A percentile compares a stretch with the other conserved stretches of the same genome.
Evolutionary conservation across 2,113 vertebrate genomes (phyloP).

Genomic region (Bubo bubo): DNA sequence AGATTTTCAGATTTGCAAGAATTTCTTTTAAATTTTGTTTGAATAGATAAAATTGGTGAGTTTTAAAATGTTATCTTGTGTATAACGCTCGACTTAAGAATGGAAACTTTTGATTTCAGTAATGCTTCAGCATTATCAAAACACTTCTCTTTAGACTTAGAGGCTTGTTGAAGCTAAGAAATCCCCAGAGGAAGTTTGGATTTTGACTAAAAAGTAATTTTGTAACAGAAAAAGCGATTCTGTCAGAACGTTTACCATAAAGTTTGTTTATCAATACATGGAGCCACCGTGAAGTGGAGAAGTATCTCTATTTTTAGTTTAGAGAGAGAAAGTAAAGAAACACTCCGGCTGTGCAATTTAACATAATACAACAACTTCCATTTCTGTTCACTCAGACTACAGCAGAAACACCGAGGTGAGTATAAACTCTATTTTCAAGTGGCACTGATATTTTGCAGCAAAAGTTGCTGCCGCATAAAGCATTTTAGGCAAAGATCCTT

Average conservation of each 20-base stretch:
- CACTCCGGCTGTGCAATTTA: conserved; percentile 8
- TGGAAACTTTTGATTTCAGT: background rate
- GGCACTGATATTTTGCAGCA: background rate
- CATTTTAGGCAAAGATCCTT: background rate
- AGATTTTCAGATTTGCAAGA: background rate
- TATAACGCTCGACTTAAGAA: background rate
- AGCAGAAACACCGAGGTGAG: background rate
- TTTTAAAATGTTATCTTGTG: background rate
- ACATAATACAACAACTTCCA: background rate
- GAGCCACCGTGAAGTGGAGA: background rate
- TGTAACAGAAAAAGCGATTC: background rate
- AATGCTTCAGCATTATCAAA: background rate
- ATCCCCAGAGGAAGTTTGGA: conserved; percentile 12
- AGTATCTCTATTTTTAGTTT: conserved; percentile 17
- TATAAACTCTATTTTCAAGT: background rate
- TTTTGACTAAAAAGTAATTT: background rate
- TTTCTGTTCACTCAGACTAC: background rate
- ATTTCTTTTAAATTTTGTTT: background rate
- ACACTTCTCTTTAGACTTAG: background rate
- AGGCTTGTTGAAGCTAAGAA: background rate
- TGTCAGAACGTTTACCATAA: background rate
- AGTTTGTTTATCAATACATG: background rate
- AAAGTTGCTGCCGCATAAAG: background rate
- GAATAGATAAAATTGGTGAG: background rate
- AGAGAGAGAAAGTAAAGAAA: background rate